A percentile compares a stretch with the other conserved stretches of the same genome.
Conservation (phyloP, 1,140 invertebrate genomes). For the Zophobas morio region DNA sequence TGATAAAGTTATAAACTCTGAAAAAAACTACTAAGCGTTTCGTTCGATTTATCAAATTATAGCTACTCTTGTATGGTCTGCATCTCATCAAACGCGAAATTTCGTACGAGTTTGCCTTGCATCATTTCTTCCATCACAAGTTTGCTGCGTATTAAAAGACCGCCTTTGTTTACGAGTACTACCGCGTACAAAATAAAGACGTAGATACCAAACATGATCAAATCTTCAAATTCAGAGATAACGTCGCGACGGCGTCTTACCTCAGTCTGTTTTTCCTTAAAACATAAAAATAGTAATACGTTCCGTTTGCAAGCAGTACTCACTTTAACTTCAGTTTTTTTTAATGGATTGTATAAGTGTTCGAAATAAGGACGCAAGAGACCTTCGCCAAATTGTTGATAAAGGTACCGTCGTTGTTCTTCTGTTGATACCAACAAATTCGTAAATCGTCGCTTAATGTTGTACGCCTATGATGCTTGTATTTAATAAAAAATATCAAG, state of each 20-base stretch:
- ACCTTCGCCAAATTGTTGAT: conserved; percentile 46
- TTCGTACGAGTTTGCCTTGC: neutral
- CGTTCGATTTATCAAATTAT: neutral
- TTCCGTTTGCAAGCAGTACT: neutral
- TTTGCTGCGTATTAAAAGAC: conserved; percentile 46
- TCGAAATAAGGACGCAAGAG: conserved; percentile 56
- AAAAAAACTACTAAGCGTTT: conserved; percentile 24
- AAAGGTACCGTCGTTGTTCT: conserved; percentile 27
- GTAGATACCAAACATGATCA: conserved; percentile 58
- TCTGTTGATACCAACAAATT: neutral
- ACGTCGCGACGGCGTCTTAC: neutral
- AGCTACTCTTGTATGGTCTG: conserved; percentile 44
- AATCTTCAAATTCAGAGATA: conserved; percentile 42
- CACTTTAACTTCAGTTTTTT: conserved; percentile 25
- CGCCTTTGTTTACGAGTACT: conserved; percentile 54
- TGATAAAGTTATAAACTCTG: conserved; percentile 53
- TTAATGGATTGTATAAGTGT: conserved; percentile 55
- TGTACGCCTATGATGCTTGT: neutral
- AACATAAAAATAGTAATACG: neutral
- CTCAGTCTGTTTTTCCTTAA: neutral
- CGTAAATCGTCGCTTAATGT: conserved; percentile 4
- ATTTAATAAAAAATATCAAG: too few relatives aligned
- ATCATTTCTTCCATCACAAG: conserved; percentile 50
- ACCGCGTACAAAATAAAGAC: conserved; percentile 56
- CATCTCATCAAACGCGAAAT: conserved; percentile 18